Base-by-base conservation (phyloP, 2,113 vertebrate species). In the Mesembrinibis cayennensis region DNA sequence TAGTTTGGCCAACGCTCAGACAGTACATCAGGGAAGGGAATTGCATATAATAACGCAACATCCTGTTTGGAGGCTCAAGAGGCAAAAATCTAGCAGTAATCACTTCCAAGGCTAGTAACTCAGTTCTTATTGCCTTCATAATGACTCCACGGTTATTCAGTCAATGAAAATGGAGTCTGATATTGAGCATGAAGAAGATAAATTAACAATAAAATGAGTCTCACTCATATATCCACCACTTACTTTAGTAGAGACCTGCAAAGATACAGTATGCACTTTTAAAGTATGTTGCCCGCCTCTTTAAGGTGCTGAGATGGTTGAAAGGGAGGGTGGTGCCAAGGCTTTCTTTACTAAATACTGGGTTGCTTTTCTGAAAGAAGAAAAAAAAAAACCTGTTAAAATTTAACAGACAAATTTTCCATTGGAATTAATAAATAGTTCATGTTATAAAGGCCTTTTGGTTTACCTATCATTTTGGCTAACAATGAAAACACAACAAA, bases 121-220 rank as follows among this genome's bases (percentile, higher is more conserved):
- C 90, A 90, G 79, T 58, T 95, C 91, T 96, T 94, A 97, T 52
- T 95, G 95, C 97, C 96, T 97, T 96, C 91, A 77, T 87, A 94
- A 98, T 50, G 96, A 97, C 96, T 96, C 82, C 88, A 96, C 49
- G 88, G 96, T 97, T 98, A 98, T 56, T 93, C 95, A 97, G 96
- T 97, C 97, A 97, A 96, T 92, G 95, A 86, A 95, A 96, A 97
- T 96, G 77, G 70, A 95, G 93, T 79, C 96, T 97, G 95, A 96
- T 96, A 91, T 47, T 67, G 93, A 92, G 67, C 59, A 96, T 73
- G 78, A 81, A 62, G 50, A 93, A 97, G 95, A 97, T 67, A 93
- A 94, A 95, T 95, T 95, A 93, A 83, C 87, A 95, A 82, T 73
- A 94, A 94, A 96, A 82, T 58, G 70, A 89, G 53, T 62, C 40